Conservation (phyloP, 2,888 invertebrate species). For the Aporophyla nigra region DNA sequence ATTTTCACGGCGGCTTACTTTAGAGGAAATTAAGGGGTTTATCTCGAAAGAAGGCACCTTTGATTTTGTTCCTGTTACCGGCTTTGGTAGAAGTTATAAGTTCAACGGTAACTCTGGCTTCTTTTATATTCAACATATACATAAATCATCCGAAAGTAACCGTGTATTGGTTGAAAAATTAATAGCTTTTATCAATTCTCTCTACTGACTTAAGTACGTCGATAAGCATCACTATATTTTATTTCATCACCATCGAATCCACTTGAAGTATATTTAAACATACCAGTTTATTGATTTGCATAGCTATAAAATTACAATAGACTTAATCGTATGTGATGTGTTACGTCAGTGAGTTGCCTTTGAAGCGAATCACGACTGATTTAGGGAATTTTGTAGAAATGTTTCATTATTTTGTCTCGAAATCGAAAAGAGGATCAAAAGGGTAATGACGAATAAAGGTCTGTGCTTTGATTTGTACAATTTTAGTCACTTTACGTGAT, state of each 20-base stretch:
- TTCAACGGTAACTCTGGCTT: neutral
- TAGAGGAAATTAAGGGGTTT: neutral
- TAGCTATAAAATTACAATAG: slow-evolving; percentile 58
- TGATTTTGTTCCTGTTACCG: neutral
- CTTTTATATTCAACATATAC: neutral
- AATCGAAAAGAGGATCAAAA: neutral
- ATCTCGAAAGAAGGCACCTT: neutral
- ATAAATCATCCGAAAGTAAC: neutral
- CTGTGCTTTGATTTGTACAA: too few species aligned
- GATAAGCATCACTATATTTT: slow-evolving; percentile 6
- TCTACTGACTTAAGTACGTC: neutral
- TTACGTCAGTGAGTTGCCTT: slow-evolving; percentile 16
- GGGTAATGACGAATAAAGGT: neutral
- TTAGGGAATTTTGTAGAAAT: neutral
- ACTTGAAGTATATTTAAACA: slow-evolving; percentile 35
- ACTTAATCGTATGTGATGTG: slow-evolving; percentile 16
- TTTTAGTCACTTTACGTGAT: neutral
- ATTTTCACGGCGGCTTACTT: neutral
- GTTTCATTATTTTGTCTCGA: neutral
- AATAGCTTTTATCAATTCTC: slow-evolving; percentile 4
- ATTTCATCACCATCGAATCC: slow-evolving; percentile 17
- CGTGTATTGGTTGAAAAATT: neutral
- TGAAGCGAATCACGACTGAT: neutral
- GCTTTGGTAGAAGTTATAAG: neutral
- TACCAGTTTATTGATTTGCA: slow-evolving; percentile 53